phyloP scores from a whole-genome alignment of 2,888 invertebrate genomes.

The Leucoma salicis region DNA sequence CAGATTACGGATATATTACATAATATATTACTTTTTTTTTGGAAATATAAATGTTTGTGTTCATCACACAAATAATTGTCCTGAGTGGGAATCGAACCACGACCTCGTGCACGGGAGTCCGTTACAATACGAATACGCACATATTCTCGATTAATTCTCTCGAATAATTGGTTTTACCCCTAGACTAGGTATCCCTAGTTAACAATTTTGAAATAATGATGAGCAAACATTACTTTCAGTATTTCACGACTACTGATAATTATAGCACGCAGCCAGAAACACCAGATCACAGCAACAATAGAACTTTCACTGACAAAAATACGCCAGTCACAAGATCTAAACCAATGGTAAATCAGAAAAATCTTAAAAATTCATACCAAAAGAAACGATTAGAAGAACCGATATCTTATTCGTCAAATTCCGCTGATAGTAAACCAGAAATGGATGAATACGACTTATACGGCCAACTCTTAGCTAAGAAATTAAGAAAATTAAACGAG shows the following conservation, averaged over 20 bases:
- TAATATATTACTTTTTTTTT: no score
- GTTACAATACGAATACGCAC: no score
- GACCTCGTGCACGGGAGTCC: no score
- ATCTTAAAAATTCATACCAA: neutral
- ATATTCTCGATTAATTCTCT: no score
- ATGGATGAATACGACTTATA: slow-evolving; percentile 70
- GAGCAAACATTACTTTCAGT: slow-evolving; percentile 33
- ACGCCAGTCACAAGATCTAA: slow-evolving; percentile 2
- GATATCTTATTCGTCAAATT: slow-evolving; percentile 34
- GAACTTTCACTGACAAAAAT: slow-evolving; percentile 25
- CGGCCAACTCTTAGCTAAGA: slow-evolving; percentile 66
- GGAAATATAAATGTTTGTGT: no score
- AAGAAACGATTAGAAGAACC: slow-evolving; percentile 31
- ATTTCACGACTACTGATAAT: slow-evolving; percentile 25
- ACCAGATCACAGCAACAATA: slow-evolving; percentile 23
- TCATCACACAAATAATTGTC: no score
- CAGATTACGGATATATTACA: no score
- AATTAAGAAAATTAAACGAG: slow-evolving; percentile 66
- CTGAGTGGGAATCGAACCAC: no score
- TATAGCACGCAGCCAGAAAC: slow-evolving; percentile 35
- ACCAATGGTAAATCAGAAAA: slow-evolving; percentile 1
- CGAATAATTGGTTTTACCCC: no score
- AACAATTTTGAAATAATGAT: no score
- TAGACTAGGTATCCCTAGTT: no score
- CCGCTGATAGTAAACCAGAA: slow-evolving; percentile 37